These are phyloP conservation scores for Scarus forsteni DNA, from an alignment of 2,797 vertebrate species.

Conservation along the genomic window DNA sequence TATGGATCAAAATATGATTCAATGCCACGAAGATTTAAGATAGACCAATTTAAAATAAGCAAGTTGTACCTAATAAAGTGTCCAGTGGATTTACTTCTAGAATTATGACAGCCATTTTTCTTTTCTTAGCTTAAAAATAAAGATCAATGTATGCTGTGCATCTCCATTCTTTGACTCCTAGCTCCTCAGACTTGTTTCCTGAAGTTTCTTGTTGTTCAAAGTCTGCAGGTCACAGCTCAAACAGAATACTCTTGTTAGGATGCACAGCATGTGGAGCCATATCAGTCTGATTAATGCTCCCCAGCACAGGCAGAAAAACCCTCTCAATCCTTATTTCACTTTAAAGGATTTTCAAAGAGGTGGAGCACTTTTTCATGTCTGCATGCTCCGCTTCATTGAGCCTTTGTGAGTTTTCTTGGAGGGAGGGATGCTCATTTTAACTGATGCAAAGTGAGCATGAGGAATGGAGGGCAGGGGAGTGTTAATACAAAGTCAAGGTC, in stretches of 20 bases:
- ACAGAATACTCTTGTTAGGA: conserved; percentile 57
- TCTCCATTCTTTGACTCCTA: background rate
- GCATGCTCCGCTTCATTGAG: conserved; percentile 31
- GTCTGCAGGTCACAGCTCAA: conserved; percentile 34
- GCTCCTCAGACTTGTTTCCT: conserved; percentile 25
- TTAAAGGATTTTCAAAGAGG: conserved; percentile 51
- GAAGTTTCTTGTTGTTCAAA: conserved; percentile 23
- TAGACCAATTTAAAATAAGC: too few relatives aligned
- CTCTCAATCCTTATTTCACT: conserved; percentile 69
- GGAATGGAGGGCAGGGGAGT: conserved; percentile 34
- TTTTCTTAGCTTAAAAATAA: too few relatives aligned
- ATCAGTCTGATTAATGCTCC: conserved; percentile 68
- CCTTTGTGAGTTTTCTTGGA: conserved; percentile 30
- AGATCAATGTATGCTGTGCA: too few relatives aligned
- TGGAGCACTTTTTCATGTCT: conserved; percentile 44
- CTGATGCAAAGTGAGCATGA: conserved; percentile 34
- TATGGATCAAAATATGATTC: too few relatives aligned
- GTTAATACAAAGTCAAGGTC: conserved; percentile 51
- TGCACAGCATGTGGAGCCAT: conserved; percentile 44
- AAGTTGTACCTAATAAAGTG: too few relatives aligned
- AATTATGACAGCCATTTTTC: too few relatives aligned
- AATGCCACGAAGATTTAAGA: too few relatives aligned
- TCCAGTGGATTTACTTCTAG: too few relatives aligned
- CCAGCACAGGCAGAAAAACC: conserved; percentile 56
- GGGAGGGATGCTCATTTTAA: conserved; percentile 25